Evolutionary conservation across 2,888 invertebrate species (phyloP).

Genomic region (Embidobia sp.): DNA sequence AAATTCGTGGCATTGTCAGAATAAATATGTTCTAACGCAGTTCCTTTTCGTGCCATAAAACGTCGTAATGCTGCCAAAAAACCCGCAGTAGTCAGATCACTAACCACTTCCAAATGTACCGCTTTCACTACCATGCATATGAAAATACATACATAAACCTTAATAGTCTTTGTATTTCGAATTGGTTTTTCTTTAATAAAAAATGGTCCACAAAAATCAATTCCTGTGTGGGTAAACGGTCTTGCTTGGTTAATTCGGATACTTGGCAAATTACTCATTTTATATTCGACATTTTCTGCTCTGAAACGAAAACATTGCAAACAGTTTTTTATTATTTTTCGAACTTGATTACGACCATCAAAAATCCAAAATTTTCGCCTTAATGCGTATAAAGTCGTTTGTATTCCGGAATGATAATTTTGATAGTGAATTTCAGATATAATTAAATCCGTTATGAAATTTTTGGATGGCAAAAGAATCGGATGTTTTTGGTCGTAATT

Average conservation of each 20-base stretch:
- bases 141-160: constrained; percentile 9
- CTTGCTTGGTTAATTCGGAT: neutral
- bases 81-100: constrained; percentile 39
- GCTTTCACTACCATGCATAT: constrained; percentile 47
- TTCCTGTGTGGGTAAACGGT: constrained; percentile 34
- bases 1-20: constrained; percentile 15
- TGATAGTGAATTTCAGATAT: constrained; percentile 21
- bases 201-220: constrained; percentile 52
- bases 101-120: constrained; percentile 46
- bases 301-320: constrained; percentile 23
- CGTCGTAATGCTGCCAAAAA: constrained; percentile 36
- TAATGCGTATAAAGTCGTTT: constrained; percentile 38
- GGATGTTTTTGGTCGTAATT: neutral
- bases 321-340: constrained; percentile 23
- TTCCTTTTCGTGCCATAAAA: constrained; percentile 5
- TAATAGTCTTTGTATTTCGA: constrained; percentile 27
- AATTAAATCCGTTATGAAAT: neutral
- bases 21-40: neutral
- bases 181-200: constrained; percentile 35
- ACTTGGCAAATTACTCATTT: constrained; percentile 34
- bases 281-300: constrained; percentile 15
- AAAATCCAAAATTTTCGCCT: constrained; percentile 32
- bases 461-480: neutral
- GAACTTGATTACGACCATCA: constrained; percentile 24
- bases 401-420: constrained; percentile 50